Evolutionary conservation across 2,113 vertebrate species (phyloP).

Genomic region (Tympanuchus pallidicinctus): DNA sequence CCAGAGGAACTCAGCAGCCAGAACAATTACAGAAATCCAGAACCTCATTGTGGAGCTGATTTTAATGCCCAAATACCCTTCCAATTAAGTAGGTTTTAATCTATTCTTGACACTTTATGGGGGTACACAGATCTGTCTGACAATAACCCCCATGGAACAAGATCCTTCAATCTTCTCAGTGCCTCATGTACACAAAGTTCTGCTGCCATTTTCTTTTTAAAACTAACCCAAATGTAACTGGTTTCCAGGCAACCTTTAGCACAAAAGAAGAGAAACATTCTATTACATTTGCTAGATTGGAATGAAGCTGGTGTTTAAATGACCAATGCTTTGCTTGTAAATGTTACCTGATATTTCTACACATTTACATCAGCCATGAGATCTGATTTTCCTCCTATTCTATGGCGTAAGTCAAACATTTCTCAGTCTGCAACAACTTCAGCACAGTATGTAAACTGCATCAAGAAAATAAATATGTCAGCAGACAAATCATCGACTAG

Average conservation of each 20-base stretch:
- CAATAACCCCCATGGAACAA: not conserved
- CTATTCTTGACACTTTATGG: not conserved
- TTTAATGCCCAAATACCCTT: not conserved
- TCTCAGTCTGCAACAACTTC: slow-evolving; percentile 28
- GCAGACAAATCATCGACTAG: not conserved
- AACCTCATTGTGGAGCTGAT: not conserved
- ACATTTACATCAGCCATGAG: not conserved
- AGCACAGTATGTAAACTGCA: slow-evolving; percentile 2
- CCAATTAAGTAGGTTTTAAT: not conserved
- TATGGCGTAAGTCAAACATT: not conserved
- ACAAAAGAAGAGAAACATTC: not conserved
- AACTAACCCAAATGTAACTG: not conserved
- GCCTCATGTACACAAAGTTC: not conserved
- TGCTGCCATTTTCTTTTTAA: not conserved
- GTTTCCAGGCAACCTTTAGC: not conserved
- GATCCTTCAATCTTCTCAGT: not conserved
- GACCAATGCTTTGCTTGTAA: not conserved
- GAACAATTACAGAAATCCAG: not conserved
- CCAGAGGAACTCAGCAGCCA: not conserved
- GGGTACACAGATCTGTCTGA: not conserved
- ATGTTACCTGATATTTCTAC: not conserved
- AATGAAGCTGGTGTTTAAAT: not conserved
- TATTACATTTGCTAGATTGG: not conserved
- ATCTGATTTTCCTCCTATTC: not conserved
- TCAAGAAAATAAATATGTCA: slow-evolving; percentile 24